Percentiles rank a stretch among this genome's conserved stretches.
phyloP scores from a whole-genome alignment of 2,888 invertebrate genomes.

The Cremastinae sp. region DNA sequence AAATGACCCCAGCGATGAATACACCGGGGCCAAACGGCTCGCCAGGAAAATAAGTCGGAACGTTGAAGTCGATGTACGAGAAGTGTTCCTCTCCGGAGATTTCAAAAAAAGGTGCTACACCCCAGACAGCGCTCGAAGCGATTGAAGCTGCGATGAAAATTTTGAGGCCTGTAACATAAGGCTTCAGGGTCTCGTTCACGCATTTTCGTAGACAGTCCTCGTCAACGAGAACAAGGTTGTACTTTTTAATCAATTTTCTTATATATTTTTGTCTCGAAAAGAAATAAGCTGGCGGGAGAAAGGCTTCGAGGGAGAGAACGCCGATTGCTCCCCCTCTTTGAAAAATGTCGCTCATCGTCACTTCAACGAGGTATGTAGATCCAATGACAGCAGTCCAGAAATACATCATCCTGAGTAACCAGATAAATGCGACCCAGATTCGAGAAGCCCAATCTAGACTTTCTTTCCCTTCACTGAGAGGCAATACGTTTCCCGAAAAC shows the following conservation, averaged over 20 bases:
- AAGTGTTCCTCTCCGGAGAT: slow-evolving; percentile 57
- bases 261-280: too few relatives aligned
- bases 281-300: too few relatives aligned
- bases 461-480: too few relatives aligned
- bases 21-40: slow-evolving; percentile 48
- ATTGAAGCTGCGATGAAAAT: slow-evolving; percentile 57
- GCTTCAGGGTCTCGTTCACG: slow-evolving; percentile 48
- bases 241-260: slow-evolving; percentile 60
- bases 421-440: too few relatives aligned
- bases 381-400: too few relatives aligned
- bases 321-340: too few relatives aligned
- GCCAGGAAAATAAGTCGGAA: slow-evolving; percentile 63
- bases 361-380: too few relatives aligned
- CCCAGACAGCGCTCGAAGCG: slow-evolving; percentile 52
- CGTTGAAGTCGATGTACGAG: slow-evolving; percentile 60
- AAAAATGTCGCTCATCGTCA: too few relatives aligned
- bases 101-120: slow-evolving; percentile 42
- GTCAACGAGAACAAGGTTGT: slow-evolving; percentile 57
- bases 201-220: slow-evolving; percentile 50
- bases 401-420: too few relatives aligned
- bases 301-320: too few relatives aligned
- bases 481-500: too few relatives aligned
- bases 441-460: too few relatives aligned
- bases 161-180: slow-evolving; percentile 59
- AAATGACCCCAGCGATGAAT: slow-evolving; percentile 55